Conservation (phyloP, 2,888 invertebrate genomes). For the Drosophila putrida region DNA sequence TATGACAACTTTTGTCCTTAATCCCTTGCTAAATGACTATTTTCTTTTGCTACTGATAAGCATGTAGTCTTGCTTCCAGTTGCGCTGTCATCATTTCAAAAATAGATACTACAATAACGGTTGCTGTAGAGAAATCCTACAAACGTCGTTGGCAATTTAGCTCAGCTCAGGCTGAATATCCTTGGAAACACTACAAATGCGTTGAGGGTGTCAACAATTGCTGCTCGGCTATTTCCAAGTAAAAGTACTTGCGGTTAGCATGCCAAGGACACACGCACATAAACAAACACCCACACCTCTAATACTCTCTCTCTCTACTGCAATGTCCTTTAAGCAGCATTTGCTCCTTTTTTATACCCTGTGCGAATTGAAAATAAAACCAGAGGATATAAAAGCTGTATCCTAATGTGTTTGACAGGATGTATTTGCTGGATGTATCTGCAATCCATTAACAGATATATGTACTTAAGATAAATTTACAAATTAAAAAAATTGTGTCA, state of each 20-base stretch:
- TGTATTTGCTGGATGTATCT: no score
- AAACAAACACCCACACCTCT: constrained; percentile 1
- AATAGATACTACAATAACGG: constrained; percentile 42
- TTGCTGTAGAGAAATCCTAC: constrained; percentile 56
- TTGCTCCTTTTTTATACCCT: constrained; percentile 10
- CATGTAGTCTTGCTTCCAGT: background rate
- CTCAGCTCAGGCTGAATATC: constrained; percentile 22
- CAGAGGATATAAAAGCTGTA: background rate
- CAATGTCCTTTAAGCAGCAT: constrained; percentile 12
- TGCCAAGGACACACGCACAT: constrained; percentile 61
- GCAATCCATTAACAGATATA: no score
- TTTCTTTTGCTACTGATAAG: background rate
- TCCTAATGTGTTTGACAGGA: no score
- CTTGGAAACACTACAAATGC: constrained; percentile 76
- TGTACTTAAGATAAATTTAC: no score
- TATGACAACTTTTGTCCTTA: background rate
- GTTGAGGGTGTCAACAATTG: constrained; percentile 50
- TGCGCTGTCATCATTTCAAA: constrained; percentile 35
- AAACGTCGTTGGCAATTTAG: constrained; percentile 61
- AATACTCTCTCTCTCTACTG: background rate
- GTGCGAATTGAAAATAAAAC: no score
- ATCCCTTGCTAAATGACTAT: background rate
- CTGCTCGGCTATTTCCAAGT: constrained; percentile 40
- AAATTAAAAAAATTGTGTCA: no score
- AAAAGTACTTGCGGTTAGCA: constrained; percentile 55